Percentiles rank a stretch among this genome's conserved stretches.
Conservation (phyloP, 2,797 vertebrate genomes). For the Centropyge bicolor region DNA sequence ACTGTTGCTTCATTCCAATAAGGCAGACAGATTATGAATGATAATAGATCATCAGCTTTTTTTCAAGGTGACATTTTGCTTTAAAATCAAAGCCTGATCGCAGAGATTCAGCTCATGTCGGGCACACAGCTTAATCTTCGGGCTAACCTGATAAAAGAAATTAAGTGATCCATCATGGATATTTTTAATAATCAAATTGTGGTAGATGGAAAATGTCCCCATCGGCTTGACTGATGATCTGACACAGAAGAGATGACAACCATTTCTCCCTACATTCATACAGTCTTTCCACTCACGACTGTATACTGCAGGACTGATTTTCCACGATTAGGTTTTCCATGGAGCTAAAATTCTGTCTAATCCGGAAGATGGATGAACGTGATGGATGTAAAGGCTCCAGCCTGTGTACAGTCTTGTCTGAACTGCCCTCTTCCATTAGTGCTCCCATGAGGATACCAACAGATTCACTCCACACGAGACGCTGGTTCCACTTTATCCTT, state of each 20-base stretch:
- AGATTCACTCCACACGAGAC: constrained; percentile 16
- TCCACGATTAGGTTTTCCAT: constrained; percentile 26
- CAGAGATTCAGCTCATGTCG: constrained; percentile 3
- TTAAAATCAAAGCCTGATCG: constrained; percentile 47
- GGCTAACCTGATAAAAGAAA: constrained; percentile 6
- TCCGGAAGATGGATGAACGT: constrained; percentile 35
- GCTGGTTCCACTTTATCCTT: background rate
- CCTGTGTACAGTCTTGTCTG: constrained; percentile 20
- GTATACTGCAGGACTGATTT: background rate
- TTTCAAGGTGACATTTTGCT: constrained; percentile 56
- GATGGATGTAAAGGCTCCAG: constrained; percentile 33
- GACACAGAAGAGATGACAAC: constrained; percentile 7
- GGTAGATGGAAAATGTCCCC: constrained; percentile 12
- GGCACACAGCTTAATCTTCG: background rate
- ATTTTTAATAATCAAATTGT: constrained; percentile 24
- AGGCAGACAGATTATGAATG: constrained; percentile 19
- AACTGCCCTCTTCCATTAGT: constrained; percentile 47
- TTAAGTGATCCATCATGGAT: constrained; percentile 17
- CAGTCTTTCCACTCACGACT: background rate
- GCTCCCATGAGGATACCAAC: constrained; percentile 44
- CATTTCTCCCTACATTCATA: background rate
- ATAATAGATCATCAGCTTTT: constrained; percentile 3
- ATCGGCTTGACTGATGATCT: constrained; percentile 7
- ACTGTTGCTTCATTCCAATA: constrained; percentile 1
- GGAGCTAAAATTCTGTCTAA: constrained; percentile 22